Evolutionary conservation across 2,113 vertebrate species (phyloP).

Genomic region (Corvus moneduloides): DNA sequence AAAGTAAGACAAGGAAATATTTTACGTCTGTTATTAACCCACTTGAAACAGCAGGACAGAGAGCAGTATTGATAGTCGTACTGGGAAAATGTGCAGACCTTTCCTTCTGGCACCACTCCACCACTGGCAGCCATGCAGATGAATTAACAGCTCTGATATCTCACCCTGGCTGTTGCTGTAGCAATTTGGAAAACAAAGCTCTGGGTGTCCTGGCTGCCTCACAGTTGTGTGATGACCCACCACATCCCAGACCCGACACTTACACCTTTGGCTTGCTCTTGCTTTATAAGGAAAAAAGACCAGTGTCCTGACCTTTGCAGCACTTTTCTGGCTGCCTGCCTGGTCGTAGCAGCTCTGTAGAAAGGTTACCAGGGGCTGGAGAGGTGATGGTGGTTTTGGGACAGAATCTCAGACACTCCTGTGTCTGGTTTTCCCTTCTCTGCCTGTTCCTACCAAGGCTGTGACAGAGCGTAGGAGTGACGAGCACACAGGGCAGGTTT

Average conservation of each 20-base stretch:
- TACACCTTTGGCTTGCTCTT: neutral
- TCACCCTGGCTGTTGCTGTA: neutral
- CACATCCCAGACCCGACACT: neutral
- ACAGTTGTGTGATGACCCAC: neutral
- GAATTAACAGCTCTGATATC: neutral
- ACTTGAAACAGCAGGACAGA: conserved; percentile 16
- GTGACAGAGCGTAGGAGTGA: neutral
- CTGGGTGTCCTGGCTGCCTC: neutral
- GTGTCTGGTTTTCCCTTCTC: neutral
- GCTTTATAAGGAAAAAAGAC: neutral
- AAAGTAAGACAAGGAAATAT: neutral
- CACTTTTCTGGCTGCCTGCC: neutral
- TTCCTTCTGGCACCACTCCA: conserved; percentile 25
- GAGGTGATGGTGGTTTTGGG: accelerated
- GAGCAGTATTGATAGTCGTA: neutral
- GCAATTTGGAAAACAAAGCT: neutral
- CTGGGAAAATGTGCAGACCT: conserved; percentile 3
- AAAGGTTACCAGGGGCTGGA: neutral
- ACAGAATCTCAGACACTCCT: accelerated
- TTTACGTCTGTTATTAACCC: neutral
- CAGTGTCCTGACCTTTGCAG: neutral
- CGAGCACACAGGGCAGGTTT: neutral
- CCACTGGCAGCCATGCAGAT: neutral
- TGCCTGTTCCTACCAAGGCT: neutral
- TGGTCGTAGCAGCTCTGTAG: accelerated